These are phyloP conservation scores for Nycticebus coucang DNA, from an alignment of 2,113 vertebrate genomes.

Conservation along the genomic window DNA sequence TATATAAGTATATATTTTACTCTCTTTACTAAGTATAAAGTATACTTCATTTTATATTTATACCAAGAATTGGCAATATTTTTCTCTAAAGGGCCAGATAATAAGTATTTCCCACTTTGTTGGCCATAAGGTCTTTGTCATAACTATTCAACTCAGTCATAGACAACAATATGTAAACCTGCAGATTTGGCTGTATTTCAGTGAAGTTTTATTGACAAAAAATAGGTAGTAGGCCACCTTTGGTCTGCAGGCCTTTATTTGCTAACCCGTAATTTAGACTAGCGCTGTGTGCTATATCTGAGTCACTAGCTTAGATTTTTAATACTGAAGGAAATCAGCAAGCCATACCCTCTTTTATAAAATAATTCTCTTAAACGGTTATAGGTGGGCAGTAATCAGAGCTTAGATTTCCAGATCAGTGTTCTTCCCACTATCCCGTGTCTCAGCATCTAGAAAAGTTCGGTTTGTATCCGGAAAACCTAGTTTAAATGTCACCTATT, in stretches of 20 bases:
- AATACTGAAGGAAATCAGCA: background rate
- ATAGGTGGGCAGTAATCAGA: background rate
- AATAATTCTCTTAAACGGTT: background rate
- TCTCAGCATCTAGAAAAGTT: background rate
- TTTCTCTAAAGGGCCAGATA: background rate
- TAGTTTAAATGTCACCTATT: background rate
- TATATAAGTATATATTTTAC: background rate
- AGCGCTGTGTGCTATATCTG: background rate
- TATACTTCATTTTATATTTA: slow-evolving; percentile 34
- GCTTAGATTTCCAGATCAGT: background rate
- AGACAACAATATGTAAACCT: background rate
- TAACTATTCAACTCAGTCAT: background rate
- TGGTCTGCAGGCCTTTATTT: background rate
- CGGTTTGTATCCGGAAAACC: background rate
- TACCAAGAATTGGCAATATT: background rate
- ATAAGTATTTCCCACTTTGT: background rate
- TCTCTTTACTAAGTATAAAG: background rate
- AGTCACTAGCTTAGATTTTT: background rate
- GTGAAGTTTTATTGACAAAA: background rate
- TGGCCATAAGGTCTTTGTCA: background rate
- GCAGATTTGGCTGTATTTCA: background rate
- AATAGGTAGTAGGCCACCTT: background rate
- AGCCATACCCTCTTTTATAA: background rate
- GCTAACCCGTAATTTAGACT: background rate
- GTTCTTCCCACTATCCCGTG: background rate